Evolutionary conservation across 2,797 vertebrate species (phyloP).

Genomic region (Lagorchestes hirsutus): DNA sequence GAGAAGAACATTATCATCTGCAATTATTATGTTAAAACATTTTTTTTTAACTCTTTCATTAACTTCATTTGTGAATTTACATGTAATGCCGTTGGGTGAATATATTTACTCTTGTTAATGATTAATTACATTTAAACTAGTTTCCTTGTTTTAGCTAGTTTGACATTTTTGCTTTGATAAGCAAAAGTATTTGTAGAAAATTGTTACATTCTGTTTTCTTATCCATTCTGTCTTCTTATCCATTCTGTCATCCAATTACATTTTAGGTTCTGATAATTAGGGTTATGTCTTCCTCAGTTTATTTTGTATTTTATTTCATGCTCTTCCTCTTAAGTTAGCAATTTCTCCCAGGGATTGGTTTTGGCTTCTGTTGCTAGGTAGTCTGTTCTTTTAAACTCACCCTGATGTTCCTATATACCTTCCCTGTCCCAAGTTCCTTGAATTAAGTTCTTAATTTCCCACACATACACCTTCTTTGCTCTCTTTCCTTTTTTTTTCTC

Average conservation of each 20-base stretch:
- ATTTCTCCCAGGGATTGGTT: neutral
- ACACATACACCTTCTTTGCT: neutral
- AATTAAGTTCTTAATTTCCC: neutral
- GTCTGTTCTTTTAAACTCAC: neutral
- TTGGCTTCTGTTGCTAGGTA: neutral
- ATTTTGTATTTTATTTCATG: neutral
- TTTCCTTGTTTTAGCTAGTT: neutral
- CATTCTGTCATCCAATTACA: neutral
- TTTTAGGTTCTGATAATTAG: neutral
- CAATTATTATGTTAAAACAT: neutral
- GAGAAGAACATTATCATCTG: neutral
- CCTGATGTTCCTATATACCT: neutral
- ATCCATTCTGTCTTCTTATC: neutral
- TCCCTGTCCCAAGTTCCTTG: neutral
- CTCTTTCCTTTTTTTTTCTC: neutral
- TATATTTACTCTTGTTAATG: neutral
- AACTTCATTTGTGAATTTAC: neutral
- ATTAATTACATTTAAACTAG: neutral
- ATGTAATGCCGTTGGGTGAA: neutral
- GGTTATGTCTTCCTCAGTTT: neutral
- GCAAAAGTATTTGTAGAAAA: neutral
- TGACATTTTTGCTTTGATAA: neutral
- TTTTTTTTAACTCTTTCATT: neutral
- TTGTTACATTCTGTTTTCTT: neutral
- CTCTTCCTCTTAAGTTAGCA: neutral